Evolutionary conservation across 2,888 invertebrate genomes (phyloP).

Genomic region (Macaria liturata): DNA sequence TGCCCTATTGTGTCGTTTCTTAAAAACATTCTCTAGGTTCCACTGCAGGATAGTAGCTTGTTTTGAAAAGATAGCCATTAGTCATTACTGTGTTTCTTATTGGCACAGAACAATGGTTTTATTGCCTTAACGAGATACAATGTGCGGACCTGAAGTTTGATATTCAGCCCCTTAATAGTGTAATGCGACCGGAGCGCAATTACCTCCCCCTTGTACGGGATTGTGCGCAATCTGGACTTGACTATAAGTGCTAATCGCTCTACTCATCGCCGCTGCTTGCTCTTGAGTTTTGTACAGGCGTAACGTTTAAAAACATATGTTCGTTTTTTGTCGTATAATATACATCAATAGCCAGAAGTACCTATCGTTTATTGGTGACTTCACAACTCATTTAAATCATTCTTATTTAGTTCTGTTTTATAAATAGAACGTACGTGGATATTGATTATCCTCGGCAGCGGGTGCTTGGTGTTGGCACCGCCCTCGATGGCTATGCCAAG

Average conservation of each 20-base stretch:
- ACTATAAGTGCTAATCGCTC: slow-evolving; percentile 28
- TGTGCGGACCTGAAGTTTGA: slow-evolving; percentile 31
- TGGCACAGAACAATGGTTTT: slow-evolving; percentile 26
- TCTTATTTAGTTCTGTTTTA: no score
- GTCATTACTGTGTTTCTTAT: slow-evolving; percentile 3
- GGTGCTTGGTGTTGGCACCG: slow-evolving; percentile 97
- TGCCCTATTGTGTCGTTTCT: no score
- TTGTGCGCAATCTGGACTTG: slow-evolving; percentile 25
- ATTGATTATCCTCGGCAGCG: slow-evolving; percentile 96
- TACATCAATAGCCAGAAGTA: no score
- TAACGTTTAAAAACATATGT: not conserved
- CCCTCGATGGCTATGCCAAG: slow-evolving; percentile 99
- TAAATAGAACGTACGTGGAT: slow-evolving; percentile 90
- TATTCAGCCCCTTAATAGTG: slow-evolving; percentile 32
- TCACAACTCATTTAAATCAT: no score
- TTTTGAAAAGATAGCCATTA: not conserved
- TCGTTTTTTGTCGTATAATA: no score
- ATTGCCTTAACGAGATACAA: slow-evolving; percentile 30
- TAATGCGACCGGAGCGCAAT: slow-evolving; percentile 32
- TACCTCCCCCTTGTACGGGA: slow-evolving; percentile 31
- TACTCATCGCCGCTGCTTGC: slow-evolving; percentile 28
- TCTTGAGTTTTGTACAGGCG: slow-evolving; percentile 20
- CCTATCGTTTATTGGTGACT: no score
- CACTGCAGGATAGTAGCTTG: no score
- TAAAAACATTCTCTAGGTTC: no score